Conservation (phyloP, 1,140 invertebrate species). For the Cotesia vestalis region DNA sequence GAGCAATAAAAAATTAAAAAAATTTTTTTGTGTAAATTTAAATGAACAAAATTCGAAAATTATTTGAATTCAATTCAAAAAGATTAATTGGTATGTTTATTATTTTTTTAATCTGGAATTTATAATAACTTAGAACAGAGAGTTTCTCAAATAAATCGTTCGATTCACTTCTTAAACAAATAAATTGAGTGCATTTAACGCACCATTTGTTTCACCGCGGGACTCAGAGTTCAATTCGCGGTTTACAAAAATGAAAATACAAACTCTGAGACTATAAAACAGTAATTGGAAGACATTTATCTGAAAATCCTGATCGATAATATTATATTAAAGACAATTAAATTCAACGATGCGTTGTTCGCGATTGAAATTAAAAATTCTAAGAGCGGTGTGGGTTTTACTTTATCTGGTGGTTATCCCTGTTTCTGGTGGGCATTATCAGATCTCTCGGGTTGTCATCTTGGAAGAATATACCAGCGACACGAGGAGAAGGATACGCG, state of each 20-base stretch:
- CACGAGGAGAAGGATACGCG: conserved; percentile 33
- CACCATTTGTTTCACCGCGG: conserved; percentile 47
- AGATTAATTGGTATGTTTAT: not conserved
- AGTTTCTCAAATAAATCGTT: conserved; percentile 28
- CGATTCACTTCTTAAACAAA: conserved; percentile 36
- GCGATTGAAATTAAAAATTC: too few relatives aligned
- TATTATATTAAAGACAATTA: conserved; percentile 21
- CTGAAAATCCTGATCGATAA: conserved; percentile 35
- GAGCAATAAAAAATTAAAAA: too few relatives aligned
- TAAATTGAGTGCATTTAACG: conserved; percentile 46
- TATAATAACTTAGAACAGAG: not conserved
- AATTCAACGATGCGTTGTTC: not conserved
- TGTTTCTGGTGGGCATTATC: conserved; percentile 44
- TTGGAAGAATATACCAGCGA: conserved; percentile 59
- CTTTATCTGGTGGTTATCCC: not conserved
- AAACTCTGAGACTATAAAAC: not conserved
- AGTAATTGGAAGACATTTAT: too few relatives aligned
- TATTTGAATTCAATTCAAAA: too few relatives aligned
- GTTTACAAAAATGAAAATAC: not conserved
- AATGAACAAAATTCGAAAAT: too few relatives aligned
- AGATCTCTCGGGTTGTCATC: conserved; percentile 57
- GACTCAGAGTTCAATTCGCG: conserved; percentile 26
- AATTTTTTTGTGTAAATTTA: too few relatives aligned
- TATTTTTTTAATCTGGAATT: not conserved
- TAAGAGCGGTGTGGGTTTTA: conserved; percentile 2